phyloP scores from a whole-genome alignment of 1,140 invertebrate species.

The Babylonia areolata region DNA sequence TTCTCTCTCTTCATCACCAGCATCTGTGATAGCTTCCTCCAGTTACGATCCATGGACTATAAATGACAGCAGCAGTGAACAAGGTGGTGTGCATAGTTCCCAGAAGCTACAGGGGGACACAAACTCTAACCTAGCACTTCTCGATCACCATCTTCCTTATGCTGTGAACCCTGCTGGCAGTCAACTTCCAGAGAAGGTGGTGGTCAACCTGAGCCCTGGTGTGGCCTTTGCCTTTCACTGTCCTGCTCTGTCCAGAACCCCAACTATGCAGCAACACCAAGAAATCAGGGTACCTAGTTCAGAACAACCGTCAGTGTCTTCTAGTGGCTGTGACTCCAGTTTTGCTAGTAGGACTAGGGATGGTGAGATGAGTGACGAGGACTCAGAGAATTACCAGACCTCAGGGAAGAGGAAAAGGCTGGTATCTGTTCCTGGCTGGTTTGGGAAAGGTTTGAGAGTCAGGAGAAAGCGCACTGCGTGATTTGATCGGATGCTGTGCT shows the following conservation, averaged over 20 bases:
- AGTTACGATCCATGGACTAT: not conserved
- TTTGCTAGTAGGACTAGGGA: no score
- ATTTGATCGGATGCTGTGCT: not conserved
- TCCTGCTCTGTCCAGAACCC: not conserved
- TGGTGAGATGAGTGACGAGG: not conserved
- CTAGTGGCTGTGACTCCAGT: not conserved
- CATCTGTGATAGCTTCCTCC: slow-evolving; percentile 18
- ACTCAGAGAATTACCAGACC: not conserved
- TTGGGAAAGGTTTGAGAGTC: slow-evolving; percentile 79
- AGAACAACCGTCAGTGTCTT: not conserved
- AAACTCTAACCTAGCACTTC: not conserved
- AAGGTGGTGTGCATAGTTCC: not conserved
- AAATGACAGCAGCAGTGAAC: not conserved
- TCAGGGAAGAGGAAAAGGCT: not conserved
- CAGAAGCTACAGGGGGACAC: not conserved
- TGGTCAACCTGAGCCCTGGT: not conserved
- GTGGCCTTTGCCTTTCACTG: not conserved
- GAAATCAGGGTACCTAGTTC: not conserved
- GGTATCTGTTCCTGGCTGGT: slow-evolving; percentile 80
- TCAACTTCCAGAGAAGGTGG: not conserved
- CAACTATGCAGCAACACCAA: not conserved
- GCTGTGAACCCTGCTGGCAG: not conserved
- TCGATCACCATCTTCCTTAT: not conserved
- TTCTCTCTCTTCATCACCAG: not conserved
- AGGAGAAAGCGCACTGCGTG: slow-evolving; percentile 47